Evolutionary conservation across 2,797 vertebrate species (phyloP), one percentile per base, ranked within the genome.

Genomic region (Myotis myotis): DNA sequence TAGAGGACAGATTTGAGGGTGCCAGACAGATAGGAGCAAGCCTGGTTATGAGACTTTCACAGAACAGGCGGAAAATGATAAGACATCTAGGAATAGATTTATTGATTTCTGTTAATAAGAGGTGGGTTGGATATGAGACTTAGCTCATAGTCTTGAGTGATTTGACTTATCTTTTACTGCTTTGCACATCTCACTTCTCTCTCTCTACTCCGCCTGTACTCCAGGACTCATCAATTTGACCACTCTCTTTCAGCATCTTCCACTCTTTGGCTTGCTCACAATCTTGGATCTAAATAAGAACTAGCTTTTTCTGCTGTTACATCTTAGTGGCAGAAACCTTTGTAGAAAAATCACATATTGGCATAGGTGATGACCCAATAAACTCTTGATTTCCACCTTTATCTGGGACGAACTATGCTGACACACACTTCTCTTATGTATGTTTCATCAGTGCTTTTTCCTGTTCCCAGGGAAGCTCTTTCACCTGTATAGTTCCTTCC

Each of bases 51-150:
- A 76, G 76, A 23, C 20, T 30, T 12, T n/a, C 36, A 53, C 13
- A 41, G 47, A 72, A 47, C 16, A 89, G 44, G 28, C 44, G 75
- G 57, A 80, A 80, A 30, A 30, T 30, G 36, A 80, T 36, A n/a
- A 84, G 28, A 78, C 1, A 7, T 62, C 49, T 72, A 62, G 71
- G 28, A 71, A 74, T 60, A 44, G 51, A 36, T 11, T 93, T 92
- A 89, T 84, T 89, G 76, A 94, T 86, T 95, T 90, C 49, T 92
- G 28, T 91, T 91, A 87, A 72, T 70, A 79, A 96, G 94, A 82
- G 76, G 49, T 71, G 57, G 15, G 79, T 83, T 94, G 53, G 66
- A 49, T 81, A 8, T 62, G 78, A 93, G 62, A 88, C 70, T 89
- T 82, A 83, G 78, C 62, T 70, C 44, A 38, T 33, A 17, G 53